A percentile compares a stretch with the other conserved stretches of the same genome.
Evolutionary conservation across 2,797 vertebrate genomes (phyloP).

Genomic region (Myioborus melanocephalus): DNA sequence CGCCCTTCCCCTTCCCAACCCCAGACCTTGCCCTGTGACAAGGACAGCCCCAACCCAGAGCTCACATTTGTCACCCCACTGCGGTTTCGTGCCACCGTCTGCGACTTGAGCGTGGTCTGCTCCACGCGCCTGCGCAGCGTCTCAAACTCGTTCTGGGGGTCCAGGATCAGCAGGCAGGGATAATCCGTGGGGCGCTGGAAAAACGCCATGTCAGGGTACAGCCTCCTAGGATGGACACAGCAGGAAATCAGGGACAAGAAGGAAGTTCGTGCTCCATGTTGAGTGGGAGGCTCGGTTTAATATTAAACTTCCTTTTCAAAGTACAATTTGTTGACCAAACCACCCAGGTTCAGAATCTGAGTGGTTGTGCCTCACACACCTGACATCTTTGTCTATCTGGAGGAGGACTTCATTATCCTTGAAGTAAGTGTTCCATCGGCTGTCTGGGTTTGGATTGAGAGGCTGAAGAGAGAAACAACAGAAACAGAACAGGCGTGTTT

Average conservation of each 20-base stretch:
- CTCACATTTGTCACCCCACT: slow-evolving; percentile 96
- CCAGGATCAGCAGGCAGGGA: slow-evolving; percentile 92
- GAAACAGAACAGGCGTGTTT: neutral
- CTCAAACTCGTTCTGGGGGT: slow-evolving; percentile 95
- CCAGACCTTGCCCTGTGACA: neutral
- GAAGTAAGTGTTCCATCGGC: slow-evolving; percentile 97
- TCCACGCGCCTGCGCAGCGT: slow-evolving; percentile 92
- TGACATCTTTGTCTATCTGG: slow-evolving; percentile 98
- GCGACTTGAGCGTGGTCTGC: slow-evolving; percentile 94
- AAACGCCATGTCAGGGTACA: slow-evolving; percentile 97
- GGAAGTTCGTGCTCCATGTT: neutral
- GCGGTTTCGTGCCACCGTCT: slow-evolving; percentile 93
- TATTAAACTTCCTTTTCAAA: neutral
- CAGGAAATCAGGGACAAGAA: neutral
- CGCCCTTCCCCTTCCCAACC: neutral
- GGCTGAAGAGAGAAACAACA: slow-evolving; percentile 76
- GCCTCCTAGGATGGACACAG: slow-evolving; percentile 75
- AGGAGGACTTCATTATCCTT: slow-evolving; percentile 96
- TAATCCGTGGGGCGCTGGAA: slow-evolving; percentile 95
- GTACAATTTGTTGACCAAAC: neutral
- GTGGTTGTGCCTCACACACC: slow-evolving; percentile 71
- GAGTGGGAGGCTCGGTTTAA: neutral
- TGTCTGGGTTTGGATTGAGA: slow-evolving; percentile 95
- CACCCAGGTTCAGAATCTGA: neutral
- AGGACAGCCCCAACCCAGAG: neutral